Percentiles rank a stretch among this genome's conserved stretches.
Evolutionary conservation across 2,113 vertebrate genomes (phyloP).

Genomic region (Zootoca vivipara): DNA sequence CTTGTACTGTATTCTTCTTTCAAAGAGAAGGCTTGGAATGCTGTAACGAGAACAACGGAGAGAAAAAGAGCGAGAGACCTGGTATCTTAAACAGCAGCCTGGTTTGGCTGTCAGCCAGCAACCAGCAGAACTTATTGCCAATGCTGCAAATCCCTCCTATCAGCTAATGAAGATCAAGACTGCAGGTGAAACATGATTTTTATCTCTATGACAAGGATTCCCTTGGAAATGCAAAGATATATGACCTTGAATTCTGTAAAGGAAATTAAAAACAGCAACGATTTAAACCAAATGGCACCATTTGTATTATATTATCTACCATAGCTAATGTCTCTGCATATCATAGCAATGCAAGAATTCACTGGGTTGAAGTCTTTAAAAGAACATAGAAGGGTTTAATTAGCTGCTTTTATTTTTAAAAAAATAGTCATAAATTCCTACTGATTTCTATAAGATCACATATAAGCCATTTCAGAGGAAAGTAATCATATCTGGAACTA

Average conservation of each 20-base stretch:
- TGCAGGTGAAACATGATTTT: constrained; percentile 69
- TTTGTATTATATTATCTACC: neutral
- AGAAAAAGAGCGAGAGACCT: constrained; percentile 37
- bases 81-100: constrained; percentile 60
- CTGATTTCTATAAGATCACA: neutral
- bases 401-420: too few relatives aligned
- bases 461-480: neutral
- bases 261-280: neutral
- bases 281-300: neutral
- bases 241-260: constrained; percentile 66
- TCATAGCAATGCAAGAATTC: neutral
- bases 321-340: neutral
- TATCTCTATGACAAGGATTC: constrained; percentile 24
- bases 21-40: constrained; percentile 6
- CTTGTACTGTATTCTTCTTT: constrained; percentile 46
- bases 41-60: constrained; percentile 25
- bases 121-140: constrained; percentile 74
- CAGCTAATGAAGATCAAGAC: constrained; percentile 67
- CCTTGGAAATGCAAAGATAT: constrained; percentile 30
- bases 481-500: neutral
- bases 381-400: neutral
- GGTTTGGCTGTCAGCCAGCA: constrained; percentile 76
- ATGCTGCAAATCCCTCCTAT: constrained; percentile 73
- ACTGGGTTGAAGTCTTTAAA: neutral
- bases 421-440: neutral